Evolutionary conservation across 2,113 vertebrate species (phyloP), one percentile per base, ranked within the genome.

Genomic region (Ctenodactylus gundi): DNA sequence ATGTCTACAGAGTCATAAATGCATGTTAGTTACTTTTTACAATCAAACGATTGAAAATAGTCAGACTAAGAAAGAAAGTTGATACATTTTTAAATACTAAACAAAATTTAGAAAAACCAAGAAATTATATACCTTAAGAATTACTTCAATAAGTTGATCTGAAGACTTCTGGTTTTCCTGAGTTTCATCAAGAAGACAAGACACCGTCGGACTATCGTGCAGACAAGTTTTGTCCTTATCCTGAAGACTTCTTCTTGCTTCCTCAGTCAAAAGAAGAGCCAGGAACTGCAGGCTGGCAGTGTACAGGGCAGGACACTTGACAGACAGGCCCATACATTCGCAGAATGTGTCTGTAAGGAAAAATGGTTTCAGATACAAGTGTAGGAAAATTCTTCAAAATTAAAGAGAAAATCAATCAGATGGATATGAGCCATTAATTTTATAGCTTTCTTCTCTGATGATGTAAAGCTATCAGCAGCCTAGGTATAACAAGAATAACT

Each of bases 51-150:
- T 0, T 58, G 23, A 77, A 51, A 73, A 27, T 88, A 82, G 80
- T 4, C 80, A 76, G 34, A 83, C 49, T 5, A 88, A 82, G n/a
- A 88, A 18, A 39, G 34, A 85, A 44, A 67, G 29, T 85, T 6
- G 81, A 41, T 83, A 90, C 49, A 49, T 49, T 51, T n/a, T 77
- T 75, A 93, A 94, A 39, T 8, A 87, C 18, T 36, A 83, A 17
- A 67, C 55, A 83, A 82, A 93, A 9, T 68, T 75, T 46, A 21
- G 12, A 77, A 95, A 83, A 70, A 76, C 8, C 20, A 89, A 82
- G 70, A 91, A 88, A 80, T 46, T 4, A 67, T 88, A 65, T 98
- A 99, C 99, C 99, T 99, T 98, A 98, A 99, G 98, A 95, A 99
- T 95, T 78, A 98, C 89, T 91, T 99, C 97, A 97, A 98, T 99